Evolutionary conservation across 2,113 vertebrate species (phyloP), one percentile per base, ranked within the genome.

Genomic region (Chaetodon auriga): DNA sequence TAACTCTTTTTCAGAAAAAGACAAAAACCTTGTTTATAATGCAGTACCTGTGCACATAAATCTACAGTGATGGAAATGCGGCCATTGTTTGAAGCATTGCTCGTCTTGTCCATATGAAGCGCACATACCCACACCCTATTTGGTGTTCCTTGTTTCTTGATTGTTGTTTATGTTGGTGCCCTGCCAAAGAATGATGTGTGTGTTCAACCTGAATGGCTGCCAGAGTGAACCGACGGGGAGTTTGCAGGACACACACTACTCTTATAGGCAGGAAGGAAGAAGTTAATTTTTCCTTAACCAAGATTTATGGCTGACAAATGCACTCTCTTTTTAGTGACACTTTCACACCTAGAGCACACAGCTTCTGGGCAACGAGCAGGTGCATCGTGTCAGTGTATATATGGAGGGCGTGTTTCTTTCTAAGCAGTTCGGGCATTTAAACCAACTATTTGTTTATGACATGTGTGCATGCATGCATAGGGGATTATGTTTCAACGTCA

Each of bases 81-180:
- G 30, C 30, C 30, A 30, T 30, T 30, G 30, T 30, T 30, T 30
- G 30, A 30, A 30, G 30, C 30, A 30, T 30, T 30, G 30, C 30
- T 30, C 30, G 30, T 30, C 30, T 3, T 3, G 30, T 30, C 30
- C 30, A 30, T 30, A 30, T 3, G 30, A 30, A 30, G 30, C 30
- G 30, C 30, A 30, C 76, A 65, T 80, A 84, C 75, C 78, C 86
- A 86, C 81, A 49, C 82, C 80, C 84, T 82, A 54, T 89, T 88
- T 87, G 74, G 83, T 51, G 16, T 80, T 75, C 43, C 36, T 48
- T 74, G 77, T 81, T 84, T 76, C 73, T 75, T 73, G 51, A 75
- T 85, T 81, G 70, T 68, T 92, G 87, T 86, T 89, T 86, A 82
- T 69, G 54, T 84, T 89, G 87, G 87, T 82, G 25, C 25, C 45